These are phyloP conservation scores for Sanderia malayensis DNA, from an alignment of 30 jellyfish, hydroid and myxozoan genomes.

Conservation along the genomic window DNA sequence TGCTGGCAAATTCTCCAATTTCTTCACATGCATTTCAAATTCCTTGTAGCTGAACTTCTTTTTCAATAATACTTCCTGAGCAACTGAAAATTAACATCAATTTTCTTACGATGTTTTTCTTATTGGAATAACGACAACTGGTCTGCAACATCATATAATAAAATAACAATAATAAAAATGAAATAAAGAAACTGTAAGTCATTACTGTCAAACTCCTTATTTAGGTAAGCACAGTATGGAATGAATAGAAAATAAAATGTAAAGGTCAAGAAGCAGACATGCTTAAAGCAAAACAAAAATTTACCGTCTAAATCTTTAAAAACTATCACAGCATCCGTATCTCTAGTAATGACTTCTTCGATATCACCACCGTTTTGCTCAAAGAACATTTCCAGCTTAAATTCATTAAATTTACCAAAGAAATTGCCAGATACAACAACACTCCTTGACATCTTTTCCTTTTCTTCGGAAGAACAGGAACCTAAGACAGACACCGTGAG, in stretches of 20 bases:
- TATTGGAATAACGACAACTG: no score
- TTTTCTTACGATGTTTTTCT: no score
- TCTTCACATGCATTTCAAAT: background rate
- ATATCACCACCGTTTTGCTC: constrained; percentile 37
- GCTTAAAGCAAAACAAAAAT: no score
- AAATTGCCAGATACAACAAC: constrained; percentile 11
- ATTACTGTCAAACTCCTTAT: no score
- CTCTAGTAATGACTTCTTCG: background rate
- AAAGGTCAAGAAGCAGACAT: no score
- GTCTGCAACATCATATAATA: no score
- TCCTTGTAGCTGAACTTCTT: background rate
- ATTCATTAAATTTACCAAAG: background rate
- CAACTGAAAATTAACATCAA: constrained; percentile 11
- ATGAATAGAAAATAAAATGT: no score
- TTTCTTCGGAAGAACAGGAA: background rate
- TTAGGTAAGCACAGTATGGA: no score
- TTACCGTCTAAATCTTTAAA: constrained; percentile 21
- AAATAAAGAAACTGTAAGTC: no score
- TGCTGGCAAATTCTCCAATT: background rate
- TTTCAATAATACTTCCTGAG: background rate
- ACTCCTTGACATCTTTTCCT: background rate
- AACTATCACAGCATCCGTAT: background rate
- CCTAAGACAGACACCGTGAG: background rate
- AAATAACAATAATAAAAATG: no score
- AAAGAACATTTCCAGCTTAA: background rate